These are phyloP conservation scores for Ferdinandea cuprea DNA, from an alignment of 2,888 invertebrate species.

Conservation along the genomic window DNA sequence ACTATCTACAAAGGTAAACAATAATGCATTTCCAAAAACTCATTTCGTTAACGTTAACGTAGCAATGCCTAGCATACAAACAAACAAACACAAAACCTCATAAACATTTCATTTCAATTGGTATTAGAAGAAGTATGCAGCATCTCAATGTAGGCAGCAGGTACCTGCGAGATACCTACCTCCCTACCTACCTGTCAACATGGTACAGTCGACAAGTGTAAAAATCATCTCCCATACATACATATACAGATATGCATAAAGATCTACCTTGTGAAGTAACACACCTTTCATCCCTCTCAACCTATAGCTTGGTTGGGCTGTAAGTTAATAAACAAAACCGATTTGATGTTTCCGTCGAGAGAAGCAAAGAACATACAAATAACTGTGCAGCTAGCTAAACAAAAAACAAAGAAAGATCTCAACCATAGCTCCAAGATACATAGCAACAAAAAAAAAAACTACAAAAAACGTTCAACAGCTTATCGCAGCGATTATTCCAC, in stretches of 20 bases:
- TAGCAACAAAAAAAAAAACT: conserved; percentile 19
- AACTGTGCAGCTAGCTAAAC: conserved; percentile 1
- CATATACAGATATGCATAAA: not conserved
- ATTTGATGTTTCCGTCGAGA: conserved; percentile 56
- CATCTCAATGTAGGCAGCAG: too few relatives aligned
- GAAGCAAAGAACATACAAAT: conserved; percentile 1
- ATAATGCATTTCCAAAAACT: too few relatives aligned
- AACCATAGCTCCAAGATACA: not conserved
- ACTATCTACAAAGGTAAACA: too few relatives aligned
- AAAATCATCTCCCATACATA: conserved; percentile 5
- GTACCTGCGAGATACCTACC: too few relatives aligned
- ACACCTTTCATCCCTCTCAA: conserved; percentile 53
- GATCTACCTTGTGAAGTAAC: too few relatives aligned
- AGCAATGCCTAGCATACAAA: too few relatives aligned
- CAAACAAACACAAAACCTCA: too few relatives aligned
- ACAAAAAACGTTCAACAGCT: conserved; percentile 58
- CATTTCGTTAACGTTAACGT: too few relatives aligned
- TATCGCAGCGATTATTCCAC: conserved; percentile 34
- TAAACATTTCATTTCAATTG: too few relatives aligned
- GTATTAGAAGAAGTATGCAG: too few relatives aligned
- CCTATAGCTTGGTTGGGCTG: conserved; percentile 25
- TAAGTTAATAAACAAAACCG: conserved; percentile 55
- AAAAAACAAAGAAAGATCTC: not conserved
- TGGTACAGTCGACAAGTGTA: conserved; percentile 34
- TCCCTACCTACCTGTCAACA: conserved; percentile 4